Conservation (phyloP, 2,797 vertebrate species). For the Antrozous pallidus region DNA sequence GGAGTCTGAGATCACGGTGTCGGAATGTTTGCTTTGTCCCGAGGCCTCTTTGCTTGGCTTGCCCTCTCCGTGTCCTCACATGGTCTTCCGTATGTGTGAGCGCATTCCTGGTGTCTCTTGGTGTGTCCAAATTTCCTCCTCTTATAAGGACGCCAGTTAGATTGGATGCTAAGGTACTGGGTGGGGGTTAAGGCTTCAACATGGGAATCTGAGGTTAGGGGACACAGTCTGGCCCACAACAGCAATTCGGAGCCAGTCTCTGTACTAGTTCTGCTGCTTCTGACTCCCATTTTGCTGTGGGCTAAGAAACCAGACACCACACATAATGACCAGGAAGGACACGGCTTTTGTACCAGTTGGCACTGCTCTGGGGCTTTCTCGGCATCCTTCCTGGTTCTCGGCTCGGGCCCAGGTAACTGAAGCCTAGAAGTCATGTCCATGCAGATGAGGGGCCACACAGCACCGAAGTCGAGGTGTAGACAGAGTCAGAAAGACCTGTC, state of each 20-base stretch:
- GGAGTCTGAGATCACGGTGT: neutral
- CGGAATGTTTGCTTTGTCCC: neutral
- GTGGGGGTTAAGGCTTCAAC: neutral
- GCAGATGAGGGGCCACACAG: neutral
- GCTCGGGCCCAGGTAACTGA: neutral
- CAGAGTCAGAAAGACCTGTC: neutral
- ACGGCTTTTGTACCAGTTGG: fast-evolving
- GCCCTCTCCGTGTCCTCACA: fast-evolving
- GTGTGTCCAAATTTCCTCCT: neutral
- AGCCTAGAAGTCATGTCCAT: neutral
- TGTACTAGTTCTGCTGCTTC: neutral
- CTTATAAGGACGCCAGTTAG: neutral
- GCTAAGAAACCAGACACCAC: neutral
- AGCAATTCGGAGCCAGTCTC: neutral
- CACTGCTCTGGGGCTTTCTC: neutral
- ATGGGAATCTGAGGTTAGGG: neutral
- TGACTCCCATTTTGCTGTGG: neutral
- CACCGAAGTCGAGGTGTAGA: neutral
- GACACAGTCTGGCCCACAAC: neutral
- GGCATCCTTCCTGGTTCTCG: neutral
- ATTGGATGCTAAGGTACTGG: neutral
- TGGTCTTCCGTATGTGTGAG: neutral
- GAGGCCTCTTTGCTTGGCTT: neutral
- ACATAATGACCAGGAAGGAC: neutral
- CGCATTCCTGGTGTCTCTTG: fast-evolving